Conservation (phyloP, 2,888 invertebrate genomes). For the Allygus modestus region DNA sequence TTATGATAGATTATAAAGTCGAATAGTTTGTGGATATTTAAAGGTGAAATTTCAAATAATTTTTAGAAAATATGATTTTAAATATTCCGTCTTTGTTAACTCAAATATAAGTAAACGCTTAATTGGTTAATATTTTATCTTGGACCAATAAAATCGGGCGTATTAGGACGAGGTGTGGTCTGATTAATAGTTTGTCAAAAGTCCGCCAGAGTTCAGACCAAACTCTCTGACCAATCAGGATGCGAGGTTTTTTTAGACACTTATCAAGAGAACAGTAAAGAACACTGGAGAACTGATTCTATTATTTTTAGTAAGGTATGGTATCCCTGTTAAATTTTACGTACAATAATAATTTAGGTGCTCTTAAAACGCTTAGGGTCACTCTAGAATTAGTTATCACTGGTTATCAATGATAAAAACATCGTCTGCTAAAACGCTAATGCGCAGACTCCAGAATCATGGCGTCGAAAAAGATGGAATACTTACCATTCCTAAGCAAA, state of each 20-base stretch:
- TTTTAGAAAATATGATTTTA: not conserved
- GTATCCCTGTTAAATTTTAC: slow-evolving; percentile 5
- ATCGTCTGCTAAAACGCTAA: slow-evolving; percentile 72
- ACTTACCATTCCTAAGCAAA: slow-evolving; percentile 59
- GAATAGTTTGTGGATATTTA: too few species aligned
- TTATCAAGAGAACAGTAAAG: slow-evolving; percentile 60
- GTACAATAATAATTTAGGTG: slow-evolving; percentile 1
- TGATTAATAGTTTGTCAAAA: slow-evolving; percentile 54
- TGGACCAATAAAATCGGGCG: slow-evolving; percentile 37
- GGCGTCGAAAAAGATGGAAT: slow-evolving; percentile 74
- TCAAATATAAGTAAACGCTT: not conserved
- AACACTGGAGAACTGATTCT: not conserved
- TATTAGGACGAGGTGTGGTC: slow-evolving; percentile 61
- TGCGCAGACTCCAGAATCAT: slow-evolving; percentile 86
- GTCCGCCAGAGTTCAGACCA: slow-evolving; percentile 57
- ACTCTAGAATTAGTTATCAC: not conserved
- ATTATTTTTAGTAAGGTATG: slow-evolving; percentile 27
- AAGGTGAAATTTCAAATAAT: too few species aligned
- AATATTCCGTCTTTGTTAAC: not conserved
- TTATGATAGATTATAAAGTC: too few species aligned
- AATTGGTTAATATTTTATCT: slow-evolving; percentile 61
- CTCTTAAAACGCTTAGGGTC: not conserved
- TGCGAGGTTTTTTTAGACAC: slow-evolving; percentile 52
- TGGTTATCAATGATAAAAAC: slow-evolving; percentile 56
- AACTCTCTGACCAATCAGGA: slow-evolving; percentile 61